A percentile compares a stretch with the other conserved stretches of the same genome.
phyloP scores from a whole-genome alignment of 2,797 vertebrate genomes.

The Gadopsis bispinosus region DNA sequence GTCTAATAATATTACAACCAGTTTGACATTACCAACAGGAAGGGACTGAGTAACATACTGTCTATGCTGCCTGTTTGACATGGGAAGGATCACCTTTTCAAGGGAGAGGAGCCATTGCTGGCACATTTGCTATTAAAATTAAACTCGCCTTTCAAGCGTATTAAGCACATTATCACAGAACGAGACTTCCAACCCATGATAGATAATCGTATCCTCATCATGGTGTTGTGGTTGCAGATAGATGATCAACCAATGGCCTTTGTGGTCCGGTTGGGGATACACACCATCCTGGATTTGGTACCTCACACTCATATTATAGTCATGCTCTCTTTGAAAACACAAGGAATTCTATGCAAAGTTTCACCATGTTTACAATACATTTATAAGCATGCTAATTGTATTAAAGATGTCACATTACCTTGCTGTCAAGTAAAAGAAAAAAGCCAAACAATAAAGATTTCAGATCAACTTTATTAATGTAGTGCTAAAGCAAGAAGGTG shows the following conservation, averaged over 20 bases:
- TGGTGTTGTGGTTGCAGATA: constrained; percentile 85
- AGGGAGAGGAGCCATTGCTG: constrained; percentile 82
- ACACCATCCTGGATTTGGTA: constrained; percentile 70
- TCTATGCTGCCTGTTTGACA: constrained; percentile 82
- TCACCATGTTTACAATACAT: constrained; percentile 26
- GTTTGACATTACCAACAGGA: constrained; percentile 81
- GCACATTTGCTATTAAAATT: constrained; percentile 53
- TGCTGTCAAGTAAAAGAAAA: constrained; percentile 58
- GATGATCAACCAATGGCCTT: constrained; percentile 87
- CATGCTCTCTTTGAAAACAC: constrained; percentile 9
- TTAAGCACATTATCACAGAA: constrained; percentile 83
- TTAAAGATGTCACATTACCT: constrained; percentile 21
- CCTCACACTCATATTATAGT: background rate
- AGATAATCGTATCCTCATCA: constrained; percentile 83
- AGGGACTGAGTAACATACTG: constrained; percentile 71
- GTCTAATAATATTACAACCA: constrained; percentile 83
- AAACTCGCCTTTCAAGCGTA: constrained; percentile 83
- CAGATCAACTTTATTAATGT: background rate
- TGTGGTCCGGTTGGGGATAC: constrained; percentile 86
- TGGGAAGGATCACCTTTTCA: constrained; percentile 86
- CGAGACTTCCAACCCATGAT: constrained; percentile 85
- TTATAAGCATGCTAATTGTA: constrained; percentile 2
- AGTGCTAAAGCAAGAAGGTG: background rate
- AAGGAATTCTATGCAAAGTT: background rate
- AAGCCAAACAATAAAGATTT: background rate